Evolutionary conservation across 2,888 invertebrate genomes (phyloP), one percentile per base, ranked within the genome.

Genomic region (Patella ulyssiponensis): DNA sequence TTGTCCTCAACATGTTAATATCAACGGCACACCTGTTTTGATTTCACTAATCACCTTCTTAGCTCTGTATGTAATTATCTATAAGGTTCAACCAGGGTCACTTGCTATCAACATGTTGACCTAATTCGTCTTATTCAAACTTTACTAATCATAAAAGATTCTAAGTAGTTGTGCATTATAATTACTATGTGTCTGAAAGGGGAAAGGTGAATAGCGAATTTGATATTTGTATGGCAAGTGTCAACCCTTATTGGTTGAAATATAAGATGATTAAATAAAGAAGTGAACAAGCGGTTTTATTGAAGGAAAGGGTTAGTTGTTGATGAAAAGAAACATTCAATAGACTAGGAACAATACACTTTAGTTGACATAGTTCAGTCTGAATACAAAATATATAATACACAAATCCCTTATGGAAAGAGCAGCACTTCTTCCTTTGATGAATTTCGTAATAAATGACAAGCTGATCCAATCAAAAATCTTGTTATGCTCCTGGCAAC

Each of bases 11-110:
- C 70, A 58, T 52, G 64, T 74, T 73, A 51, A 69, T 74, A 69
- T 70, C 70, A 54, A 53, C 52, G 71, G 14, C 71, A 76, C 74
- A 76, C 71, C 58, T 75, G 70, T 79, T 79, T 79, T 75, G 77
- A 74, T 73, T 73, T 77, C 75, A 75, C 73, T 79, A 79, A 79
- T 79, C 79, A 79, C 77, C 77, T 75, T 77, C 75, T 58, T 56
- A 44, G 52, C 69, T 70, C 71, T 75, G 73, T 74, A 71, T 71
- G 73, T 79, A 79, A 79, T 79, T 77, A 79, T 71, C 52, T 64
- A 52, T 74, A 69, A 73, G 72, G 77, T 72, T 72, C 70, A 69
- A 20, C 12, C 11, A 33, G 75, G 77, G 77, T 74, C 69, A 72
- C 64, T 44, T n/a, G 17, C 52, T 71, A 20, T 72, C 58, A 56